Base-by-base conservation (phyloP, 2,888 invertebrate genomes). In the Junonia oenone region DNA sequence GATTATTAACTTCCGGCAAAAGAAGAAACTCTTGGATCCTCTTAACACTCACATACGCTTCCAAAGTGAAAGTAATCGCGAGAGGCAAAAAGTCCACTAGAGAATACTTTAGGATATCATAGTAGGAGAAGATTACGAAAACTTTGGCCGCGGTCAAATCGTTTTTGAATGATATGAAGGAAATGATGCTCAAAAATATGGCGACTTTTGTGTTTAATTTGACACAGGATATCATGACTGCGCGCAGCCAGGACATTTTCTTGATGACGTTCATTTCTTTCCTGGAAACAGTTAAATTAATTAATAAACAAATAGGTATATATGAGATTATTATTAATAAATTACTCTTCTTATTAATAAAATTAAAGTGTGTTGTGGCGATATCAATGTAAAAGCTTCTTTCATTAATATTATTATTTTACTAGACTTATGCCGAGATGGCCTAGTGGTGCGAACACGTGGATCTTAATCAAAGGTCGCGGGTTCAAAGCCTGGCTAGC, bases 1-100 rank as follows among this genome's bases (percentile, higher is more conserved):
- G 68, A 26, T 81, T 81, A 15, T 82, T 71, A 0, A 84, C 82
- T 63, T 79, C 91, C 0, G 78, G 85, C 56, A 87, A 63, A 50
- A 92, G 51, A 61, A 94, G 72, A 62, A 94, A 94, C 62, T 92
- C 93, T 68, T 95, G 93, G 60, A 96, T 90, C 68, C 97, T 91
- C 45, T 90, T 91, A 19, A 95, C 91, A 19, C 96, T 95, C 0
- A 97, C 94, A 43, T 93, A 89, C 0, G 94, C 94, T 72, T 97
- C 97, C 0, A 96, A 92, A 0, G 94, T 92, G 68, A 94, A 94
- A 1, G 95, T 93, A 35, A 97, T 93, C 0, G 95, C 95, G 67
- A 93, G 89, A 0, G 97, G 96, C 67, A 97, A 93, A 74, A 95
- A 96, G 31, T 96, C 94, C 0, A 95, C 95, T 81, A 96, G 92